Percentiles rank a stretch among this genome's conserved stretches.
Conservation (phyloP, 2,888 invertebrate genomes). For the Limnephilus rhombicus region DNA sequence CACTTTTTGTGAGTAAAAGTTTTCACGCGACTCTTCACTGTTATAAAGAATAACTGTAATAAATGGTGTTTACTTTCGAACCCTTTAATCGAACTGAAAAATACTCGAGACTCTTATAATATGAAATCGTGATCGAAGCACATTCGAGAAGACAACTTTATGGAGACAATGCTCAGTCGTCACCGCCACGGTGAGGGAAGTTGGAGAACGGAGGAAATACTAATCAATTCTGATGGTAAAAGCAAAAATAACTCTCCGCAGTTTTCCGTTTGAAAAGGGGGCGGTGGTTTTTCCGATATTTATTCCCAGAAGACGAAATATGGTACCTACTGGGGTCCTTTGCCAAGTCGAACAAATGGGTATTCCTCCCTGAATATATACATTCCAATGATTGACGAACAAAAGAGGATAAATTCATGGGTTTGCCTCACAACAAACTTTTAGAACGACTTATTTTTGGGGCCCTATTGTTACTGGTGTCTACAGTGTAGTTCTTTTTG, state of each 20-base stretch:
- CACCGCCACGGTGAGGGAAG: neutral
- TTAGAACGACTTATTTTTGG: no score
- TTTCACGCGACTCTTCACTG: neutral
- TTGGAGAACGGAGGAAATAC: neutral
- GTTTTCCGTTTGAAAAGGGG: neutral
- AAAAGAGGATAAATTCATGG: no score
- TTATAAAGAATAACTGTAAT: neutral
- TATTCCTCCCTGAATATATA: neutral
- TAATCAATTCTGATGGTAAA: constrained; percentile 1
- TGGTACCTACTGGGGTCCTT: neutral
- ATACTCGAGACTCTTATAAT: neutral
- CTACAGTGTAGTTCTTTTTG: no score
- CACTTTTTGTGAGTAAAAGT: neutral
- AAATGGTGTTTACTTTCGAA: neutral
- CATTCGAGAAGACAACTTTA: neutral
- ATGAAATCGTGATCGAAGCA: neutral
- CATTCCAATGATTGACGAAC: no score
- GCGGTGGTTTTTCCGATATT: constrained; percentile 40
- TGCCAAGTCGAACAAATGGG: neutral
- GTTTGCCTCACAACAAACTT: no score
- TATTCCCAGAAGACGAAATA: constrained; percentile 39
- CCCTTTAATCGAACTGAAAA: neutral
- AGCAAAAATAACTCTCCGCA: neutral
- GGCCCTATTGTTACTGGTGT: no score
- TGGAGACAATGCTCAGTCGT: neutral